Evolutionary conservation across 2,113 vertebrate genomes (phyloP), one percentile per base, ranked within the genome.

Genomic region (Petrocephalus microphthalmus): DNA sequence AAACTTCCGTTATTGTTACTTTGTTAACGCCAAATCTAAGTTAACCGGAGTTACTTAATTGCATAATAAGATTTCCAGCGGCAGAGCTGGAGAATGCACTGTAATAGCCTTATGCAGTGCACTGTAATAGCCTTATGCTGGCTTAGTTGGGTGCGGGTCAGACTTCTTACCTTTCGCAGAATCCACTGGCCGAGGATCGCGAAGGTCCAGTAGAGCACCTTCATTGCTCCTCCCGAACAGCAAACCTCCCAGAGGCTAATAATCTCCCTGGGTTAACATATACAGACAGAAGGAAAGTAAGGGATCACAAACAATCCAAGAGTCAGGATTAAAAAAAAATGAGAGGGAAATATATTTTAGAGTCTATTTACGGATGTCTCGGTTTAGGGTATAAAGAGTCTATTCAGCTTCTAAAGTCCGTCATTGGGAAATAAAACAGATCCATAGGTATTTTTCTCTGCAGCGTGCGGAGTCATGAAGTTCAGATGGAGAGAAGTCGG

Each of bases 161-260:
- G 33, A 42, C 51, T 17, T 90, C 89, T 51, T 93, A 96, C 95
- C 95, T 94, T 94, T 88, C 91, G 93, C 57, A 94, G 93, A 92
- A 96, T 95, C 94, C 95, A 96, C 90, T 96, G 95, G 92, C 91
- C 92, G 89, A 95, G 90, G 91, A 96, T 90, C 89, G 94, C 89
- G 91, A 93, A 82, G 92, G 92, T 95, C 95, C 95, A 96, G 57
- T 92, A 94, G 93, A 95, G 92, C 90, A 95, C 93, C 95, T 93
- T 94, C 95, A 96, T 96, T 91, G 94, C 94, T 92, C 94, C 94
- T 94, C 94, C 94, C 93, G 92, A 88, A 82, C 37, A 90, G 91
- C 91, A 91, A 93, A 94, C 93, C 94, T 92, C 93, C 91, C 92
- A 85, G 88, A 91, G 90, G 90, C 92, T 94, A 94, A 91, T 90